Evolutionary conservation across 1,140 invertebrate species (phyloP).

Genomic region (Drosophila setifemur): DNA sequence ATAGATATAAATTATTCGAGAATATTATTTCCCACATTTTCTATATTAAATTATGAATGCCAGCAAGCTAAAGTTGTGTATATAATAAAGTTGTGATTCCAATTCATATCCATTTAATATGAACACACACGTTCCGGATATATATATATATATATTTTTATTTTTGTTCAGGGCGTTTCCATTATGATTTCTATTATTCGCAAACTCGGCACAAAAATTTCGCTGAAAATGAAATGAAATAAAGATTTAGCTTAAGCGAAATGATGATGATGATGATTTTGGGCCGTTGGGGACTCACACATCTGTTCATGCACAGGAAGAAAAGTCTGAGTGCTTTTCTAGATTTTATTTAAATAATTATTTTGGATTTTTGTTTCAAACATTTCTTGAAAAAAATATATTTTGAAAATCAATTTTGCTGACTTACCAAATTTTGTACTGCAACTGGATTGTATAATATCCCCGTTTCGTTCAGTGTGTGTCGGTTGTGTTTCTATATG

Average conservation of each 20-base stretch:
- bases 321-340: neutral
- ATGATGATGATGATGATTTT: conserved; percentile 29
- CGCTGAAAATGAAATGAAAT: conserved; percentile 51
- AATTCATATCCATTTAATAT: neutral
- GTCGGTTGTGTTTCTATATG: neutral
- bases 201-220: conserved; percentile 42
- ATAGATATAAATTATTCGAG: no score
- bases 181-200: conserved; percentile 48
- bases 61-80: no score
- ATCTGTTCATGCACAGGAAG: conserved; percentile 4
- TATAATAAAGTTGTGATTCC: neutral
- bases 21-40: no score
- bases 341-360: neutral
- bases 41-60: no score
- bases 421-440: no score
- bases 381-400: no score
- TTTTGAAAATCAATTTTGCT: no score
- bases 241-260: conserved; percentile 47
- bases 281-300: conserved; percentile 19
- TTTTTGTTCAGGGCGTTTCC: conserved; percentile 4
- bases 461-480: conserved; percentile 2
- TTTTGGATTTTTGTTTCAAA: neutral
- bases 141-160: neutral
- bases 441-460: no score
- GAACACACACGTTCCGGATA: neutral